A percentile compares a stretch with the other conserved stretches of the same genome.
phyloP scores from a whole-genome alignment of 2,888 invertebrate species.

The Halocaridina rubra region DNA sequence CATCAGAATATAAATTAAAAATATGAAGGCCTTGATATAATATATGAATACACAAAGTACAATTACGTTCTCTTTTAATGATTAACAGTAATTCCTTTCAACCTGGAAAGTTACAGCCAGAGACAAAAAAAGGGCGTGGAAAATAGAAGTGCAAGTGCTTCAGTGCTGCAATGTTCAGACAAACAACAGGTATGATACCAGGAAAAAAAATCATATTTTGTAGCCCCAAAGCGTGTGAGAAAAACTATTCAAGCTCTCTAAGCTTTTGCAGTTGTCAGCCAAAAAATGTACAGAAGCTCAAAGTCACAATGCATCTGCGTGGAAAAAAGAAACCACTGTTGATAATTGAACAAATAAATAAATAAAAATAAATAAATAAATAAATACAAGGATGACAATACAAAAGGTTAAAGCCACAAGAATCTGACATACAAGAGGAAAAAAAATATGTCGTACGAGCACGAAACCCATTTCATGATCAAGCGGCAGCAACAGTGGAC shows the following conservation, averaged over 20 bases:
- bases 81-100: background rate
- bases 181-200: conserved; percentile 29
- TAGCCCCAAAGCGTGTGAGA: background rate
- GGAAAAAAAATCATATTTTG: background rate
- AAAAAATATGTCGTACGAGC: background rate
- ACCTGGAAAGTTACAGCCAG: too few relatives aligned
- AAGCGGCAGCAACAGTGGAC: conserved; percentile 58
- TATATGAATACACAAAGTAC: too few relatives aligned
- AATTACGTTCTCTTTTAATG: too few relatives aligned
- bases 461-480: conserved; percentile 49
- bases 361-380: background rate
- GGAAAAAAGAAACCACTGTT: too few relatives aligned
- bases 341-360: too few relatives aligned
- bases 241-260: background rate
- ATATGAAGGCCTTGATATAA: too few relatives aligned
- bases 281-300: too few relatives aligned
- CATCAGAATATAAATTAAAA: too few relatives aligned
- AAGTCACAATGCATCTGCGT: too few relatives aligned
- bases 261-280: background rate
- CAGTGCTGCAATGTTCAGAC: conserved; percentile 43
- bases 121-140: too few relatives aligned
- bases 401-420: background rate
- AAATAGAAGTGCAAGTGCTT: conserved; percentile 48
- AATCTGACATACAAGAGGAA: conserved; percentile 12
- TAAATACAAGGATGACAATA: background rate